A percentile compares a stretch with the other conserved stretches of the same genome.
Conservation (phyloP, 2,113 vertebrate genomes). For the Etia nguti region DNA sequence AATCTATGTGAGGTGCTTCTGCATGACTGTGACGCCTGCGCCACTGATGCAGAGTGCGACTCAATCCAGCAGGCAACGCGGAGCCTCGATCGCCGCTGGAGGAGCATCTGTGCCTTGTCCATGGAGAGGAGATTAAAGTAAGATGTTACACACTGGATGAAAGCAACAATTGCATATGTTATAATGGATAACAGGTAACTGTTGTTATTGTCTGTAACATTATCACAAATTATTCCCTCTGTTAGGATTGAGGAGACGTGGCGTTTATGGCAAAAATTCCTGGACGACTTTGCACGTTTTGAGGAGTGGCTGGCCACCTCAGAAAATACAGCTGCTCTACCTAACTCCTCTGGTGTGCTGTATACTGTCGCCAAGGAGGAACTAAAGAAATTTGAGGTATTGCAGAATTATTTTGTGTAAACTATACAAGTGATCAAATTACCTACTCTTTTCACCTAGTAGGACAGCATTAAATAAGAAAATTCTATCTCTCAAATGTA, state of each 20-base stretch:
- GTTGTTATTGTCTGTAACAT: neutral
- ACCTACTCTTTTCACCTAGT: neutral
- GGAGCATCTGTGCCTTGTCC: slow-evolving; percentile 94
- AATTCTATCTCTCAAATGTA: neutral
- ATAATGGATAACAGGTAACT: neutral
- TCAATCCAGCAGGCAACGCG: slow-evolving; percentile 96
- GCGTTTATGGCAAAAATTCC: slow-evolving; percentile 95
- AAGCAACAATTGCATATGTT: neutral
- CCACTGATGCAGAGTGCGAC: slow-evolving; percentile 91
- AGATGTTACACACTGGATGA: neutral
- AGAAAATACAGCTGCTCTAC: slow-evolving; percentile 86
- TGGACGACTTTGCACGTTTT: slow-evolving; percentile 89
- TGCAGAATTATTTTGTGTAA: neutral
- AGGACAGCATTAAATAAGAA: neutral
- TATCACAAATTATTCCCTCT: neutral
- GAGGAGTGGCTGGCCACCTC: slow-evolving; percentile 88
- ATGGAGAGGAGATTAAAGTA: slow-evolving; percentile 95
- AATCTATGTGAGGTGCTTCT: slow-evolving; percentile 96
- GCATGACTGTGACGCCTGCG: slow-evolving; percentile 94
- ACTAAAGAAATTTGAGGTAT: slow-evolving; percentile 96
- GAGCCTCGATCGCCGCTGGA: slow-evolving; percentile 93
- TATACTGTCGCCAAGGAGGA: slow-evolving; percentile 97
- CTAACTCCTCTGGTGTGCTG: slow-evolving; percentile 91
- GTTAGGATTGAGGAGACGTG: slow-evolving; percentile 95
- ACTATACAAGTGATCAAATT: neutral